Percentiles rank a stretch among this genome's conserved stretches.
These are phyloP conservation scores for Cydia pomonella DNA, from an alignment of 1,140 invertebrate genomes.

Conservation along the genomic window DNA sequence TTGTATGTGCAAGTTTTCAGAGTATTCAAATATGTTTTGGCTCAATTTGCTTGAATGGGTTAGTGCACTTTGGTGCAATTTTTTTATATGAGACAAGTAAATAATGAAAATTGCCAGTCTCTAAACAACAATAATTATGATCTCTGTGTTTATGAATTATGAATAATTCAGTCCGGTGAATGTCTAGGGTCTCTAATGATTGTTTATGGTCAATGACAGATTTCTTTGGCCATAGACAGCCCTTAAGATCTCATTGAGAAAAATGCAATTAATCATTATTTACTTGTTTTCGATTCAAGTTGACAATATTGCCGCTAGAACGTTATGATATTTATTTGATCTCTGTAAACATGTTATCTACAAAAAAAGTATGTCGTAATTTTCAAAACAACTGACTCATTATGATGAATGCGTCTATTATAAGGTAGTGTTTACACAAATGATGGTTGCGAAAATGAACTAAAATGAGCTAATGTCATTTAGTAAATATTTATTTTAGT, in stretches of 20 bases:
- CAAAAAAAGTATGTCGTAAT: neutral
- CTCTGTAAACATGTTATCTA: neutral
- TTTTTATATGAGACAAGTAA: neutral
- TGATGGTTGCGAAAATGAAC: neutral
- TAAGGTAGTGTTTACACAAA: conserved; percentile 7
- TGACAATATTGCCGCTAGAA: neutral
- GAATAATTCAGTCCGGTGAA: no score
- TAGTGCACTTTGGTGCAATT: neutral
- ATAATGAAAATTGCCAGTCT: neutral
- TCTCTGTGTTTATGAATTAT: no score
- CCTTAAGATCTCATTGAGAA: no score
- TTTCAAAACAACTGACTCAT: neutral
- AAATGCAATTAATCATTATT: neutral
- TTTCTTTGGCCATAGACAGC: no score
- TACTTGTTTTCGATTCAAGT: conserved; percentile 3
- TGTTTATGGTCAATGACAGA: no score
- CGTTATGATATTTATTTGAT: neutral
- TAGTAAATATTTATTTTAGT: conserved; percentile 4
- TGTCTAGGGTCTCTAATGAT: no score
- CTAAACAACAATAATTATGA: no score
- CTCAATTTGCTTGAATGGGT: neutral
- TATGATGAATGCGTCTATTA: neutral
- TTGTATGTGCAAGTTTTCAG: conserved; percentile 32
- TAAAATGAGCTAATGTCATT: neutral
- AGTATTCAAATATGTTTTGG: conserved; percentile 20